Conservation (phyloP, 2,888 invertebrate species). For the Lasioglossum malachurum region DNA sequence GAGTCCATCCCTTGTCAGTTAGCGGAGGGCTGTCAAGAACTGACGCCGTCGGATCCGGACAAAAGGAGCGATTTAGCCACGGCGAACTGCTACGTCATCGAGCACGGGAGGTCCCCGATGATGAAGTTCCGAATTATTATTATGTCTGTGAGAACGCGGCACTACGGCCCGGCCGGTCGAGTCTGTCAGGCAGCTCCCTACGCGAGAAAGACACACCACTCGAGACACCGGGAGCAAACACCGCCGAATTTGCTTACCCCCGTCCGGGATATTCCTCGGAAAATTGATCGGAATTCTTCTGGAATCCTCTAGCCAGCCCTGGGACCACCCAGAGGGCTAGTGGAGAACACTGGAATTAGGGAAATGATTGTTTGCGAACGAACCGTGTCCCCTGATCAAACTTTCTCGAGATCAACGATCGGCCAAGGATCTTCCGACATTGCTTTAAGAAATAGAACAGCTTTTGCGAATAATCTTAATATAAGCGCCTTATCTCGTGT, state of each 20-base stretch:
- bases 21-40: slow-evolving; percentile 71
- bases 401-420: neutral
- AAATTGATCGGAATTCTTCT: neutral
- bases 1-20: slow-evolving; percentile 73
- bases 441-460: neutral
- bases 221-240: slow-evolving; percentile 64
- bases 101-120: slow-evolving; percentile 80
- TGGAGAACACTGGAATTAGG: neutral
- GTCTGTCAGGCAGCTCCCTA: slow-evolving; percentile 52
- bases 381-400: neutral
- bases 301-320: neutral
- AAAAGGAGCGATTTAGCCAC: slow-evolving; percentile 78
- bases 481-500: neutral
- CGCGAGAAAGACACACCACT: slow-evolving; percentile 70
- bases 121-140: slow-evolving; percentile 78
- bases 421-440: neutral
- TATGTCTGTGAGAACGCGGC: slow-evolving; percentile 66
- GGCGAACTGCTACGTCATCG: slow-evolving; percentile 78
- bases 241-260: slow-evolving; percentile 68
- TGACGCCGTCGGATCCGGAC: slow-evolving; percentile 70
- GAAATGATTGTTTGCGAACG: neutral
- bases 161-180: neutral
- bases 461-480: neutral
- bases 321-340: neutral
- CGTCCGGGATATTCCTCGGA: slow-evolving; percentile 10